Evolutionary conservation across 2,113 vertebrate genomes (phyloP).

Genomic region (Ibidorhyncha struthersii): DNA sequence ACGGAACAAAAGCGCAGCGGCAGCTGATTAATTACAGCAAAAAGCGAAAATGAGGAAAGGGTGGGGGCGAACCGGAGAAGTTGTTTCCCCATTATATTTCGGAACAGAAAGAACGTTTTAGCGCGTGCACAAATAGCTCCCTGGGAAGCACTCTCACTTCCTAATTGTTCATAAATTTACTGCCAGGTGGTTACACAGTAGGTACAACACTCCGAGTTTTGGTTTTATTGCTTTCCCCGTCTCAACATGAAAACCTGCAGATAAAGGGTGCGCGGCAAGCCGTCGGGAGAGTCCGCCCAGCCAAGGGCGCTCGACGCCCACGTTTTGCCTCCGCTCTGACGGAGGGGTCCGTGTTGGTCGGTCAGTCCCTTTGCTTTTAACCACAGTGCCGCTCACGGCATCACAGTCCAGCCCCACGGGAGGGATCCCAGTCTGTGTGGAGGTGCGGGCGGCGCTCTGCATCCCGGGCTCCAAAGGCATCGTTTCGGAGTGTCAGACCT

Average conservation of each 20-base stretch:
- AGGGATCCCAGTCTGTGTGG: not conserved
- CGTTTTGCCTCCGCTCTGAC: accelerated
- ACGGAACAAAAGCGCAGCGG: not conserved
- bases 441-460: accelerated
- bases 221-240: slow-evolving; percentile 63
- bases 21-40: slow-evolving; percentile 68
- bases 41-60: slow-evolving; percentile 12
- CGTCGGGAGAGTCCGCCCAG: not conserved
- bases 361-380: not conserved
- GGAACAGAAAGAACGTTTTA: slow-evolving; percentile 71
- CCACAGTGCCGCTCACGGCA: accelerated
- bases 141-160: slow-evolving; percentile 77
- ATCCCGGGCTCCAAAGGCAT: accelerated
- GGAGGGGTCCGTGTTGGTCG: accelerated
- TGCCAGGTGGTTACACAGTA: slow-evolving; percentile 81
- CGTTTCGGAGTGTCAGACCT: not conserved
- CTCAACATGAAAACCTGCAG: slow-evolving; percentile 60
- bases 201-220: slow-evolving; percentile 67
- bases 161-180: slow-evolving; percentile 85
- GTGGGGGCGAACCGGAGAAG: not conserved
- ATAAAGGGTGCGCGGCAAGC: not conserved
- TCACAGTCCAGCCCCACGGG: accelerated
- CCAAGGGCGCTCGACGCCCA: not conserved
- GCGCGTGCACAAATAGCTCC: slow-evolving; percentile 72
- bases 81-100: slow-evolving; percentile 72